Conservation (phyloP, 1,140 invertebrate species). For the Pseudomyrmex cubaensis region DNA sequence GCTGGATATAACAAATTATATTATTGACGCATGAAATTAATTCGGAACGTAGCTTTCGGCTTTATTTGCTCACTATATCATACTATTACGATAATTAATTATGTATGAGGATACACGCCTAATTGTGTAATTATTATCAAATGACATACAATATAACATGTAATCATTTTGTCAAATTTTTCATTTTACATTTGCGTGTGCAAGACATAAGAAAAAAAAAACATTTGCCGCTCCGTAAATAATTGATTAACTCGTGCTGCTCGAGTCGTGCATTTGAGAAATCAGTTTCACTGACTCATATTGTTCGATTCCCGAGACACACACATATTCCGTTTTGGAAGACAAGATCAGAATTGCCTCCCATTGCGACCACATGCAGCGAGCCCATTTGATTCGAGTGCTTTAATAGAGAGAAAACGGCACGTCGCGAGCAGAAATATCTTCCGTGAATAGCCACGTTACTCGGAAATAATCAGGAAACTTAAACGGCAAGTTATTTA, state of each 20-base stretch:
- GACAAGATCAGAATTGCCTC: constrained; percentile 37
- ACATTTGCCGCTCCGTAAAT: too few species aligned
- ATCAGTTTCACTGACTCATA: constrained; percentile 30
- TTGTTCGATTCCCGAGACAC: constrained; percentile 1
- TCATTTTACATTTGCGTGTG: background rate
- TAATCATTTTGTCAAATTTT: too few species aligned
- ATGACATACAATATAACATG: too few species aligned
- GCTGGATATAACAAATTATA: background rate
- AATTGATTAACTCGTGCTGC: background rate
- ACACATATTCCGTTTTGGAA: constrained; percentile 13
- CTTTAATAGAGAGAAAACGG: constrained; percentile 36
- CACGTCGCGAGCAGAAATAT: constrained; percentile 14
- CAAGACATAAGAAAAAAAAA: too few species aligned
- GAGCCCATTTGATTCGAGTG: constrained; percentile 35
- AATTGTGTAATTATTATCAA: too few species aligned
- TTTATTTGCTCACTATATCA: background rate
- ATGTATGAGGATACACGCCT: too few species aligned
- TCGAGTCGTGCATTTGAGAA: constrained; percentile 8
- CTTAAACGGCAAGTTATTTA: constrained; percentile 1
- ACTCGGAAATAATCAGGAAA: constrained; percentile 32
- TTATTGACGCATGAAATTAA: constrained; percentile 6
- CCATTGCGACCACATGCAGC: constrained; percentile 30
- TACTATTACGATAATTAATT: constrained; percentile 5
- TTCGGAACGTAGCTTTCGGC: background rate
- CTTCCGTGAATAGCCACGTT: background rate